Base-by-base conservation (phyloP, 1,140 invertebrate genomes). In the Penaeus chinensis region DNA sequence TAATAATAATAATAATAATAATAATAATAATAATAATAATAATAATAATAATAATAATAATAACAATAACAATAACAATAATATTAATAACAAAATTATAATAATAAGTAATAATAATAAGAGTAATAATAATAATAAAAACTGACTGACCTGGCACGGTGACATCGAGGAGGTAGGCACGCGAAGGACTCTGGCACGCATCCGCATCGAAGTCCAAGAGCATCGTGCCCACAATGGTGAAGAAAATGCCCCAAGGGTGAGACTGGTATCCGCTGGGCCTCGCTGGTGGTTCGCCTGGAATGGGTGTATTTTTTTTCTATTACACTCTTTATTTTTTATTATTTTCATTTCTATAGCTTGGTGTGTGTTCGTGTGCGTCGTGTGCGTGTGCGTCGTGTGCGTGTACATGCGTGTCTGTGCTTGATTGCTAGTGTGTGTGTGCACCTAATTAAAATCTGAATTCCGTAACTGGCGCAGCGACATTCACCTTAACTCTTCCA, bases 141-240 rank as follows among this genome's bases (percentile, higher is more conserved):
- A 54, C 5, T 0, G 2, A 47, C 89, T 92, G 91, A 96, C 96
- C 96, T 93, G 97, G 95, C 89, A 97, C 92, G 66, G 96, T 97
- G 22, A 99, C 96, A 91, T 99, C 98, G 18, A 99, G 93, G 0
- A 99, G 93, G 93, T 98, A 99, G 63, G 98, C 96, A 90, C 98
- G 93, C 0, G 97, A 95, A 0, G 98, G 98, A 91, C 97, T 98
- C 92, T 99, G 98, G 91, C 98, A 99, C 60, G 97, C 97, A 92
- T 99, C 98, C 1, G 98, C 98, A 92, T 98, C 97, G 92, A 99
- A 99, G 92, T 99, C 98, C 47, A 99, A 93, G 18, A 99, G 92
- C 54, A 98, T 96, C 0, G 98, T 98, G 19, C 98, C 98, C 0
- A 99, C 91, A 71, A 99, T 95, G 0, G 98, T 99, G 90, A 99